Percentiles rank a stretch among this genome's conserved stretches.
phyloP scores from a whole-genome alignment of 2,113 vertebrate genomes.

The Peromyscus polionotus region DNA sequence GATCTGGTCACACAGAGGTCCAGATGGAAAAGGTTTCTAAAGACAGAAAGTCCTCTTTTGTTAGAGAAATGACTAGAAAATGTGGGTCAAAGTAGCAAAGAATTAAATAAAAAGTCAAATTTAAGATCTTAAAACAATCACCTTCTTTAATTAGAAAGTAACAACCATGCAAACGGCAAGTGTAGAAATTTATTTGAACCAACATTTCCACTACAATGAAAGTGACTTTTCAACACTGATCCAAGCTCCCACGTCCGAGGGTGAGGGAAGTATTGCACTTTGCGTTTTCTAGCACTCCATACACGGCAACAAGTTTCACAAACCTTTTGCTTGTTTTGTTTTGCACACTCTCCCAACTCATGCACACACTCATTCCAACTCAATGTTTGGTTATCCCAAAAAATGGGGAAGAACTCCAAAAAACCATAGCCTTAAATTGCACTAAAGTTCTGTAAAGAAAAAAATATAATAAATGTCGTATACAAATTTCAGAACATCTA shows the following conservation, averaged over 20 bases:
- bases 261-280: constrained; percentile 97
- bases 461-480: constrained; percentile 93
- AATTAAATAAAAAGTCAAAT: constrained; percentile 68
- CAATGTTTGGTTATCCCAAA: constrained; percentile 90
- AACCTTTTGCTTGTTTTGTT: constrained; percentile 87
- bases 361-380: constrained; percentile 90
- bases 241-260: constrained; percentile 89
- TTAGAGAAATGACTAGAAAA: constrained; percentile 12
- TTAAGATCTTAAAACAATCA: constrained; percentile 87
- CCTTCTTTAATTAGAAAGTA: constrained; percentile 93
- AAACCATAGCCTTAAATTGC: constrained; percentile 92
- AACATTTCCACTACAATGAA: constrained; percentile 92
- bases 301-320: constrained; percentile 86
- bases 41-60: neutral
- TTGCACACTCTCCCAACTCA: constrained; percentile 90
- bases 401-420: constrained; percentile 84
- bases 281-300: constrained; percentile 88
- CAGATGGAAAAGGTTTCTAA: constrained; percentile 3
- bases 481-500: constrained; percentile 92
- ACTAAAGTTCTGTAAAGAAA: constrained; percentile 95
- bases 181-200: constrained; percentile 93
- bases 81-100: neutral
- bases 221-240: constrained; percentile 93
- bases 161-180: constrained; percentile 94
- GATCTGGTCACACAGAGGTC: neutral